Evolutionary conservation across 2,113 vertebrate genomes (phyloP), one percentile per base, ranked within the genome.

Genomic region (Nettapus auritus): DNA sequence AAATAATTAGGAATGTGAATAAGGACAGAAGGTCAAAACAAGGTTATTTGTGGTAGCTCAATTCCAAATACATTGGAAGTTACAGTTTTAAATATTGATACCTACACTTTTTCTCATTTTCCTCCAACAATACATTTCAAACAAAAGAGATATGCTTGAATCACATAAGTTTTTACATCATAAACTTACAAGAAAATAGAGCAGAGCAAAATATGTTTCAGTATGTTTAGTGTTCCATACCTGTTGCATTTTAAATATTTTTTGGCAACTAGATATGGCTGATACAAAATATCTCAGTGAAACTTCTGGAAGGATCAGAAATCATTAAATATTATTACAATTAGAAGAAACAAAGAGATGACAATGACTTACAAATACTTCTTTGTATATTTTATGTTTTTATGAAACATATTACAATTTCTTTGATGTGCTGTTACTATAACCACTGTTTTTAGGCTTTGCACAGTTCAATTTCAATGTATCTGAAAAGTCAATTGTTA

Each of bases 401-500:
- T 57, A 8, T 69, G 70, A 87, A 93, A 79, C 29, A 34, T 52
- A 75, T 20, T 60, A 82, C 73, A 86, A 69, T 79, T 85, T 71
- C 22, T 93, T 92, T 89, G 81, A 87, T 87, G 33, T 31, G 71
- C 82, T 84, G 52, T 48, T 79, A 73, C 42, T 23, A 11, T 84
- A 82, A 46, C 68, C 79, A 40, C 91, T 83, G 60, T 81, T 93
- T 94, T 77, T 33, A 26, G 90, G 62, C 29, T 89, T 89, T 85
- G 55, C 25, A 63, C 70, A 76, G 67, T 94, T 91, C 68, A 92
- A 77, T 91, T 96, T 94, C 31, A 76, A 14, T 46, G 46, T 25
- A 86, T 79, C 73, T 76, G 59, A 78, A 92, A 93, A 96, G 82
- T 62, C 67, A 81, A 46, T 81, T 88, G 17, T 52, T 92, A 46